Evolutionary conservation across 2,888 invertebrate genomes (phyloP).

Genomic region (Spatulosminthurus flaviceps): DNA sequence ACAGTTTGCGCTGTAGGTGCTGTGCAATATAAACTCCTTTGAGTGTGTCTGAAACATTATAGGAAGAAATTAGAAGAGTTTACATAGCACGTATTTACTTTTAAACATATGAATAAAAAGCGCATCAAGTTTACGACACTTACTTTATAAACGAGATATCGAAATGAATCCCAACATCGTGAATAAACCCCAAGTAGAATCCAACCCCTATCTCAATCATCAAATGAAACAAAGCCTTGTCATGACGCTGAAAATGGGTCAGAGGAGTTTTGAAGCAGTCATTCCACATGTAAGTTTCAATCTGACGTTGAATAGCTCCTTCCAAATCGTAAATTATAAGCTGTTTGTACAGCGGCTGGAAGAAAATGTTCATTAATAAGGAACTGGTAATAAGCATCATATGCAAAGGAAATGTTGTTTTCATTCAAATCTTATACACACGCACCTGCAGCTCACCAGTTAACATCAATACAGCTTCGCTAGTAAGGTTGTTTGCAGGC

Average conservation of each 20-base stretch:
- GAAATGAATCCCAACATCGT: conserved; percentile 63
- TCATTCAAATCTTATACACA: background rate
- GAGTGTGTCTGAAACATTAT: conserved; percentile 65
- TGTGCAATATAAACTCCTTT: conserved; percentile 57
- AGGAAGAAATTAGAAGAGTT: conserved; percentile 31
- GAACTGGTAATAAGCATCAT: background rate
- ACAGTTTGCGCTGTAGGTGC: conserved; percentile 52
- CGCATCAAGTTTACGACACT: conserved; percentile 38
- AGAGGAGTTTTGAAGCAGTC: conserved; percentile 63
- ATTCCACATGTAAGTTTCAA: conserved; percentile 62
- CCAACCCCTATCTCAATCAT: conserved; percentile 63
- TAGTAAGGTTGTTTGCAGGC: conserved; percentile 58
- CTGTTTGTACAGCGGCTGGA: conserved; percentile 60
- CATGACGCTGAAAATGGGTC: conserved; percentile 59
- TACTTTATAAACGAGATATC: conserved; percentile 63
- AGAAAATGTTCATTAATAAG: too few relatives aligned
- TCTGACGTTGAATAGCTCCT: conserved; percentile 54
- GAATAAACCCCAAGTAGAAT: conserved; percentile 62
- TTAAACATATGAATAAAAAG: conserved; percentile 46
- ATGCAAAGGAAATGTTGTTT: background rate
- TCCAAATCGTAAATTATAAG: conserved; percentile 61
- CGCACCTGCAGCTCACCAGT: conserved; percentile 60
- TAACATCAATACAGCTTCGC: conserved; percentile 57
- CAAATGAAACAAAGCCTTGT: conserved; percentile 61
- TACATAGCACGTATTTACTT: too few relatives aligned